These are phyloP conservation scores for Unio delphinus DNA, from an alignment of 2,888 invertebrate species.

Conservation along the genomic window DNA sequence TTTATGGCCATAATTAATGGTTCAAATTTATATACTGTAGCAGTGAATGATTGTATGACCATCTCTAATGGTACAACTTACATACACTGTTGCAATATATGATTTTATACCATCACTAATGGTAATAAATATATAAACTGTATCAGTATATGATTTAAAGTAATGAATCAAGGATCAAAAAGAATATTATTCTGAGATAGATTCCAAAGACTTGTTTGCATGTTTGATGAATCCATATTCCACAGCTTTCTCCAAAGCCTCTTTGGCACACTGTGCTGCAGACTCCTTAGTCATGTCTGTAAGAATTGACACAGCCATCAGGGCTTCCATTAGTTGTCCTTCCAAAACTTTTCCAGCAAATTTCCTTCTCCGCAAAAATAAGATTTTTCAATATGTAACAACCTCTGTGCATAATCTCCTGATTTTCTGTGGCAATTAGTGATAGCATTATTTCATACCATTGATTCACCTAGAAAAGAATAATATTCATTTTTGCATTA, in stretches of 20 bases:
- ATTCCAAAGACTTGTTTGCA: too few relatives aligned
- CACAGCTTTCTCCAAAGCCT: constrained; percentile 39
- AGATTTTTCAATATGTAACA: constrained; percentile 86
- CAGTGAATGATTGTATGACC: too few relatives aligned
- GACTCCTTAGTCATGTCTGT: constrained; percentile 59
- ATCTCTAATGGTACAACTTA: too few relatives aligned
- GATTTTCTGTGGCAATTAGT: constrained; percentile 84
- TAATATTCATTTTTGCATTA: not conserved
- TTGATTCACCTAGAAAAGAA: constrained; percentile 55
- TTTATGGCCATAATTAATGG: too few relatives aligned
- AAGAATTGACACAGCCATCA: constrained; percentile 82
- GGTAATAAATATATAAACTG: too few relatives aligned
- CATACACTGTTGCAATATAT: too few relatives aligned
- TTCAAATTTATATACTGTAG: too few relatives aligned
- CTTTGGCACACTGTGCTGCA: constrained; percentile 65
- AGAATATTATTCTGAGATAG: too few relatives aligned
- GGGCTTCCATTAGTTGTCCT: constrained; percentile 90
- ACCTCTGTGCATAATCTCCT: constrained; percentile 89
- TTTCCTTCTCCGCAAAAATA: constrained; percentile 82
- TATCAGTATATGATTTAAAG: too few relatives aligned
- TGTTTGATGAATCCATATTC: constrained; percentile 41
- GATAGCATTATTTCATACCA: constrained; percentile 87
- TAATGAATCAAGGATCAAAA: too few relatives aligned
- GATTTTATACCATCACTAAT: too few relatives aligned
- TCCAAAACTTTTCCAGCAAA: constrained; percentile 86